Percentiles rank a stretch among this genome's conserved stretches.
These are phyloP conservation scores for Acrocephalus arundinaceus DNA, from an alignment of 2,113 vertebrate species.

Conservation along the genomic window DNA sequence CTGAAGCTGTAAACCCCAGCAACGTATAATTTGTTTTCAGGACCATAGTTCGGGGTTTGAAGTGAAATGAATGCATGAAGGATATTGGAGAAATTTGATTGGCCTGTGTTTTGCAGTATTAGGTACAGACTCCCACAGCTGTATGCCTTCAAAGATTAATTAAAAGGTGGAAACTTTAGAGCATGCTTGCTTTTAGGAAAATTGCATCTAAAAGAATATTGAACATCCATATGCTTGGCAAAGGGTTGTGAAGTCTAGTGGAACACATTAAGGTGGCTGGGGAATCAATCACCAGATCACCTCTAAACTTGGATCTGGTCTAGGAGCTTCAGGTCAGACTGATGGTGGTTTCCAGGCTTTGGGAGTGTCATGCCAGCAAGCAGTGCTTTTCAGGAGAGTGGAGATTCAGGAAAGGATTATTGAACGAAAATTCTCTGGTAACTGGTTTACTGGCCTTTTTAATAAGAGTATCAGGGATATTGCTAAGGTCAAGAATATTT, in stretches of 20 bases:
- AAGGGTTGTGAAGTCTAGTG: neutral
- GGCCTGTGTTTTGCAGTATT: neutral
- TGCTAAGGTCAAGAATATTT: neutral
- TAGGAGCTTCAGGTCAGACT: neutral
- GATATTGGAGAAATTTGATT: accelerated
- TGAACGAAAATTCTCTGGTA: neutral
- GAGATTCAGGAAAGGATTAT: neutral
- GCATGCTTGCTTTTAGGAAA: neutral
- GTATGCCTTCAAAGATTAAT: neutral
- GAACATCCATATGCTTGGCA: neutral
- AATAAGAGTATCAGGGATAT: neutral
- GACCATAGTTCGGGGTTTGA: neutral
- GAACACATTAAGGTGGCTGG: neutral
- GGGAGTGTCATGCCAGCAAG: neutral
- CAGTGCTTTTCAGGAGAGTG: neutral
- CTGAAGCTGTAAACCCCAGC: neutral
- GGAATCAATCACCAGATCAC: neutral
- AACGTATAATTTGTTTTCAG: neutral
- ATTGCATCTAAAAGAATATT: neutral
- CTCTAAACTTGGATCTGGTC: neutral
- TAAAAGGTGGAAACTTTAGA: neutral
- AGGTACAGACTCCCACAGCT: neutral
- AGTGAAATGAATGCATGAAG: accelerated
- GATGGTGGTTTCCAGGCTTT: neutral
- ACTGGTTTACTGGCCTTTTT: neutral